Base-by-base conservation (phyloP, 2,113 vertebrate species). In the Sarotherodon lohbergeri region DNA sequence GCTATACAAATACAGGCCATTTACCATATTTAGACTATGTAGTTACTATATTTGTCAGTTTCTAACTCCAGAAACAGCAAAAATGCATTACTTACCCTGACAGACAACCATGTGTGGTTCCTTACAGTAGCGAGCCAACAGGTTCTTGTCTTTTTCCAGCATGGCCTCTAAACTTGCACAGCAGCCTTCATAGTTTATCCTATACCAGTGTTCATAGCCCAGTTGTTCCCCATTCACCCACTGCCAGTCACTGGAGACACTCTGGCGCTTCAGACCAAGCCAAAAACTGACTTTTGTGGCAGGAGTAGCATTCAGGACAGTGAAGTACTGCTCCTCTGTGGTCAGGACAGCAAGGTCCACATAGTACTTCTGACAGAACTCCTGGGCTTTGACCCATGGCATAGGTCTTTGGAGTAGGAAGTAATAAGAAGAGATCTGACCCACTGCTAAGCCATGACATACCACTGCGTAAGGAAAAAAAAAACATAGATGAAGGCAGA, bases 161-260 rank as follows among this genome's bases (percentile, higher is more conserved):
- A 83, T 85, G 5, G 89, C 73, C 80, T 94, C 90, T 52, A 94
- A 50, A 80, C 85, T 94, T 48, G 68, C 93, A 24, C 93, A 93
- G 55, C 0, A 11, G 5, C 78, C 85, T 17, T 81, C 36, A 4
- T 73, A 14, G 32, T 93, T 93, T 11, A 1, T 29, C 63, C 41
- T 84, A 55, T 54, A 84, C 91, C 91, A 93, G 11, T 83, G 63
- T 4, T 81, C 3, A 29, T 90, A 90, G 13, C 24, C 19, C 66
- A 94, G 81, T 8, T 63, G 78, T 52, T 89, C 83, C 1, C 88
- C 83, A 4, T 71, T 46, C 36, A 92, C 81, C 90, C 93, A 91
- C 41, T 46, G 83, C 90, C 93, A 92, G 10, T 13, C 4, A 2
- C 34, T 78, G 3, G 0, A 9, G 29, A 52, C 3, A 27, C 36